Conservation (phyloP, 2,888 invertebrate genomes). For the Hartigia nigra region DNA sequence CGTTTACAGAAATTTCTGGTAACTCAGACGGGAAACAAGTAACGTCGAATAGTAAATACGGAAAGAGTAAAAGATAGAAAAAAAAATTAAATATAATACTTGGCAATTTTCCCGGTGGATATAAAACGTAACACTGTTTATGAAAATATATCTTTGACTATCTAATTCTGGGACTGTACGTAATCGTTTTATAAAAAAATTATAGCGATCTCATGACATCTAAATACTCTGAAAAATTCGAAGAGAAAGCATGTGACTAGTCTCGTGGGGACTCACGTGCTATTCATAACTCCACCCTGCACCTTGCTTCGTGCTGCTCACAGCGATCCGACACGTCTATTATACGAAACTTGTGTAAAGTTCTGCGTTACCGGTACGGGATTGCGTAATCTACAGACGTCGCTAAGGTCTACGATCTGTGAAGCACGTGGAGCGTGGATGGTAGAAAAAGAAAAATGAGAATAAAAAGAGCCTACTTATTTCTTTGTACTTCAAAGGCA, state of each 20-base stretch:
- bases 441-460: constrained; percentile 9
- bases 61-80: neutral
- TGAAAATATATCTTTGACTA: neutral
- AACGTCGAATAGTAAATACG: neutral
- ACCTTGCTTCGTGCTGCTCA: neutral
- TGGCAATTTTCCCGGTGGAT: neutral
- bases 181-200: constrained; percentile 27
- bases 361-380: constrained; percentile 30
- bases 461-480: neutral
- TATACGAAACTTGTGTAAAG: constrained; percentile 24
- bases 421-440: constrained; percentile 35
- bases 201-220: constrained; percentile 49
- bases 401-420: constrained; percentile 46
- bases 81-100: neutral
- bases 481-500: neutral
- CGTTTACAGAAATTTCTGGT: neutral
- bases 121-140: too few species aligned
- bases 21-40: neutral
- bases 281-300: constrained; percentile 52
- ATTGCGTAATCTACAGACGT: constrained; percentile 33
- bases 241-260: constrained; percentile 44
- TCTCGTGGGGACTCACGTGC: constrained; percentile 62
- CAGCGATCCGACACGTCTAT: neutral
- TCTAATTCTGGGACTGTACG: neutral
- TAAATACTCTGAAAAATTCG: constrained; percentile 3